Evolutionary conservation across 2,888 invertebrate genomes (phyloP).

Genomic region (Yponomeuta evonymella): DNA sequence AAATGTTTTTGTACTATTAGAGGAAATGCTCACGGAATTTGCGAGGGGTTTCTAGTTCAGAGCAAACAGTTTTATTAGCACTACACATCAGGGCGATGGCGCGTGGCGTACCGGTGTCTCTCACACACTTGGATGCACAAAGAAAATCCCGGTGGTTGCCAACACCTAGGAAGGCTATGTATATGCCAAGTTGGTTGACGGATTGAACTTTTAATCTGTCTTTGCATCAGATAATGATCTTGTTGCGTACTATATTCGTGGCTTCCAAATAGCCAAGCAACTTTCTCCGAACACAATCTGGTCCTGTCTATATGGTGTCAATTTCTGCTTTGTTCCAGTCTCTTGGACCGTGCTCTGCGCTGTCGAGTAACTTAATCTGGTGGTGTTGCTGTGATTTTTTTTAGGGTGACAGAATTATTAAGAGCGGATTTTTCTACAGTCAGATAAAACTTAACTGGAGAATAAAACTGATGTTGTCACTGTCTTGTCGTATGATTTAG

Average conservation of each 20-base stretch:
- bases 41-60: neutral
- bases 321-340: neutral
- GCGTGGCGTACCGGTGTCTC: constrained; percentile 52
- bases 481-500: too few relatives aligned
- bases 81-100: constrained; percentile 42
- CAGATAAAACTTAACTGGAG: too few relatives aligned
- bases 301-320: neutral
- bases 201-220: neutral
- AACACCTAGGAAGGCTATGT: neutral
- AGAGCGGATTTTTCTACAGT: too few relatives aligned
- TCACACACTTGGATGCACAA: constrained; percentile 50
- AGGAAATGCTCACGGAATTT: neutral
- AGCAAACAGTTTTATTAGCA: constrained; percentile 4
- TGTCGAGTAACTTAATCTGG: neutral
- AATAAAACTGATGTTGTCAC: too few relatives aligned
- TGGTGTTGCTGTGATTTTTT: neutral
- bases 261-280: neutral
- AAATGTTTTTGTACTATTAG: neutral
- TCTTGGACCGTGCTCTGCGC: neutral
- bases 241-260: neutral
- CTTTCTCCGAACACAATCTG: neutral
- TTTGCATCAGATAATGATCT: neutral
- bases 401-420: too few relatives aligned
- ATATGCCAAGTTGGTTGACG: neutral
- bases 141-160: constrained; percentile 20